Evolutionary conservation across 2,888 invertebrate genomes (phyloP).

Genomic region (Leuctra nigra): DNA sequence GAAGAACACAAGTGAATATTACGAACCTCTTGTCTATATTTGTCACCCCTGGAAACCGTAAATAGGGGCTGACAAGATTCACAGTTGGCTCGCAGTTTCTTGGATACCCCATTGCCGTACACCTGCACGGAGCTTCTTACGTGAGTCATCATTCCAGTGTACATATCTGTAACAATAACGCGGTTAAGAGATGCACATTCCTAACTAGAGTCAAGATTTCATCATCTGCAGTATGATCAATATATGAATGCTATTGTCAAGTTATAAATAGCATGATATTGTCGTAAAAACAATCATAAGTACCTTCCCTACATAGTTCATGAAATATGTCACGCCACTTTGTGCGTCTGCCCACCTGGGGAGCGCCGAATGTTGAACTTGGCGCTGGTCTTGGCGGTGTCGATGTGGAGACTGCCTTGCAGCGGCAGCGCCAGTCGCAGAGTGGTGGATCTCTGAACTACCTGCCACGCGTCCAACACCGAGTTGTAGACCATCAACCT

Average conservation of each 20-base stretch:
- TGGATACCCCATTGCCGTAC: slow-evolving; percentile 34
- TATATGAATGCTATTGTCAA: not conserved
- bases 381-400: slow-evolving; percentile 33
- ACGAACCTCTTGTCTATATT: not conserved
- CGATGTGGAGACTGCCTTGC: slow-evolving; percentile 34
- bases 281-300: too few species aligned
- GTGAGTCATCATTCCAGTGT: slow-evolving; percentile 35
- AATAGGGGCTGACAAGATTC: slow-evolving; percentile 35
- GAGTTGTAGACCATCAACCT: slow-evolving; percentile 42
- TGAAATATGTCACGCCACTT: not conserved
- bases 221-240: not conserved
- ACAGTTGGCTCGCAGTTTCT: slow-evolving; percentile 35
- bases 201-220: too few species aligned
- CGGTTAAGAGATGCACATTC: too few species aligned
- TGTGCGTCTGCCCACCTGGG: slow-evolving; percentile 32
- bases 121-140: slow-evolving; percentile 37
- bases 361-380: slow-evolving; percentile 36
- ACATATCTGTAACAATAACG: slow-evolving; percentile 3
- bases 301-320: too few species aligned
- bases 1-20: not conserved
- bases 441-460: slow-evolving; percentile 35
- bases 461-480: slow-evolving; percentile 41
- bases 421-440: slow-evolving; percentile 36
- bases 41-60: slow-evolving; percentile 36
- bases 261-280: too few species aligned